These are phyloP conservation scores for Ennomos fuscantarius DNA, from an alignment of 2,888 invertebrate genomes.

Conservation along the genomic window DNA sequence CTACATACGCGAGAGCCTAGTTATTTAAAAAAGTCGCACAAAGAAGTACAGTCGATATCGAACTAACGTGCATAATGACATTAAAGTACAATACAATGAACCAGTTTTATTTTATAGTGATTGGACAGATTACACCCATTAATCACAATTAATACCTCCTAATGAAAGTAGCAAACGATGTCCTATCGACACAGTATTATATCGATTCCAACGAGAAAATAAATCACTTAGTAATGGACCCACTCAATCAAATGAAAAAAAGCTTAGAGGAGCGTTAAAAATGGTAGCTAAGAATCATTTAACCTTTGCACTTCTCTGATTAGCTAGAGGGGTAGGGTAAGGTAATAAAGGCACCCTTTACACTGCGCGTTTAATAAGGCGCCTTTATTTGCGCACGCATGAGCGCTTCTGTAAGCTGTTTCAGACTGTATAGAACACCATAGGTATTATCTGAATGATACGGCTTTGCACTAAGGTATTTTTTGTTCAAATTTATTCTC, in stretches of 20 bases:
- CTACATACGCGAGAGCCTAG: too few relatives aligned
- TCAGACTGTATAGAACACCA: too few relatives aligned
- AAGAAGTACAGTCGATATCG: too few relatives aligned
- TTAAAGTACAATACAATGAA: too few relatives aligned
- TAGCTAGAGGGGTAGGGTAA: constrained; percentile 55
- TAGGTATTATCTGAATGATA: too few relatives aligned
- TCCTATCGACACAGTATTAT: constrained; percentile 9
- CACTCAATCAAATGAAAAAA: constrained; percentile 45
- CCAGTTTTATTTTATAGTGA: neutral
- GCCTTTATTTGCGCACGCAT: neutral
- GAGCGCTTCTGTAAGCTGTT: neutral
- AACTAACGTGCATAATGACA: too few relatives aligned
- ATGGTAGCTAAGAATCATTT: constrained; percentile 31
- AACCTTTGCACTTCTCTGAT: constrained; percentile 66
- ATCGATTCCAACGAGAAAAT: constrained; percentile 28
- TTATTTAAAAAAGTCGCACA: too few relatives aligned
- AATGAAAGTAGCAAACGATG: constrained; percentile 22
- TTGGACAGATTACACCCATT: neutral
- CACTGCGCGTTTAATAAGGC: constrained; percentile 30
- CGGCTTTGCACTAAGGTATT: too few relatives aligned
- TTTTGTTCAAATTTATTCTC: too few relatives aligned
- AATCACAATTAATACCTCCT: constrained; percentile 2
- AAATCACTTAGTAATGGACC: constrained; percentile 39
- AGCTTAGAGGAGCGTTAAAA: constrained; percentile 44
- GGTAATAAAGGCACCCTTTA: constrained; percentile 27